Base-by-base conservation (phyloP, 2,888 invertebrate genomes). In the Temnothorax ravouxi region DNA sequence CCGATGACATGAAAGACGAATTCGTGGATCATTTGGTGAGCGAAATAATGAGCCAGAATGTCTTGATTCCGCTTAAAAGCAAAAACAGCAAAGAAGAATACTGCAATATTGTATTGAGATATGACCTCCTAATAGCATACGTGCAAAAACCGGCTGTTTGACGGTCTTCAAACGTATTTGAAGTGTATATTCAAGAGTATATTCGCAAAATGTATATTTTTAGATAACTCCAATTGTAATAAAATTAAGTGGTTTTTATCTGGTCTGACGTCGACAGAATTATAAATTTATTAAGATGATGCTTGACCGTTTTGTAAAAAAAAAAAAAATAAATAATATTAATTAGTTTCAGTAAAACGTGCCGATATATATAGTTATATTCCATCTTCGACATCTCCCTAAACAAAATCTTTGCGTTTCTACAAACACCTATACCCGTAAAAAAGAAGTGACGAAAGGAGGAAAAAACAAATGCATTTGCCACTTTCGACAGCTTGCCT, bases 21-120 rank as follows among this genome's bases (percentile, higher is more conserved):
- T 97, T 96, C 92, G 94, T 96, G n/a, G 95, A 96, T 29, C 97
- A 97, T 89, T 96, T 96, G 82, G 91, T 96, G 8, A 94, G 95
- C 1, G 96, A 96, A 88, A 94, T 96, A 13, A 92, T 95, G 2
- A 95, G 95, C 67, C 93, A 95, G 92, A 96, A 95, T 85, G 95
- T 95, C 80, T 90, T 95, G 1, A 92, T 94, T 25, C 93, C 95
- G 83, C 94, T 93, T 77, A 94, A 93, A 80, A 95, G 95, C 74
- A 29, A 13, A 29, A 50, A 29, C 18, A 13, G 25, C 0, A 0
- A 56, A 56, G 0, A 95, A 95, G 86, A 95, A 95, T 72, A 34
- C n/a, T n/a, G n/a, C 6, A 6, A 95, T 62, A 95, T 96, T 56
- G 93, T 95, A 54, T 84, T 95, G 29, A 91, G 91, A 87, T 95